Conservation (phyloP, 1,140 invertebrate genomes). For the Anoplolepis gracilipes region DNA sequence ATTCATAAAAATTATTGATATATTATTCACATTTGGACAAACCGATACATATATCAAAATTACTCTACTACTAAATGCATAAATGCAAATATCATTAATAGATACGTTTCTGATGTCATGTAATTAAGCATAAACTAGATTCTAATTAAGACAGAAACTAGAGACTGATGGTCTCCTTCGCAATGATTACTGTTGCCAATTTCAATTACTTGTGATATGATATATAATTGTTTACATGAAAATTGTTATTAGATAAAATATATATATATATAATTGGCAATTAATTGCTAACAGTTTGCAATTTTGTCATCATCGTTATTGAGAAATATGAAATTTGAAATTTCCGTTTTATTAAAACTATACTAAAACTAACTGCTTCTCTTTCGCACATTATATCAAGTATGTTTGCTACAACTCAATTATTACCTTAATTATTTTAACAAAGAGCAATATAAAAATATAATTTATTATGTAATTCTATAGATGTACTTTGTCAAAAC, state of each 20-base stretch:
- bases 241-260: constrained; percentile 31
- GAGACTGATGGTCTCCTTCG: neutral
- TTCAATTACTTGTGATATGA: neutral
- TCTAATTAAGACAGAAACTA: constrained; percentile 29
- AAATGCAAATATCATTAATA: neutral
- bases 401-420: neutral
- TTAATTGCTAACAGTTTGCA: constrained; percentile 17
- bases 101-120: neutral
- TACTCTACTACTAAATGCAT: neutral
- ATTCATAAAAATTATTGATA: neutral
- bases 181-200: constrained; percentile 20
- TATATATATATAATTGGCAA: constrained; percentile 3
- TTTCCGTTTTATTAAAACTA: constrained; percentile 8
- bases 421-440: neutral
- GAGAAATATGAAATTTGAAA: neutral
- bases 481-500: neutral
- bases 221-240: neutral
- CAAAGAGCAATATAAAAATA: neutral
- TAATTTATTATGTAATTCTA: neutral
- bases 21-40: neutral
- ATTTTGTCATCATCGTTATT: constrained; percentile 8
- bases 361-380: neutral
- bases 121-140: constrained; percentile 3
- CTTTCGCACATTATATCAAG: neutral
- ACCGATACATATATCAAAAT: neutral